A percentile compares a stretch with the other conserved stretches of the same genome.
phyloP scores from a whole-genome alignment of 2,888 invertebrate species.

The Lycia hirtaria region DNA sequence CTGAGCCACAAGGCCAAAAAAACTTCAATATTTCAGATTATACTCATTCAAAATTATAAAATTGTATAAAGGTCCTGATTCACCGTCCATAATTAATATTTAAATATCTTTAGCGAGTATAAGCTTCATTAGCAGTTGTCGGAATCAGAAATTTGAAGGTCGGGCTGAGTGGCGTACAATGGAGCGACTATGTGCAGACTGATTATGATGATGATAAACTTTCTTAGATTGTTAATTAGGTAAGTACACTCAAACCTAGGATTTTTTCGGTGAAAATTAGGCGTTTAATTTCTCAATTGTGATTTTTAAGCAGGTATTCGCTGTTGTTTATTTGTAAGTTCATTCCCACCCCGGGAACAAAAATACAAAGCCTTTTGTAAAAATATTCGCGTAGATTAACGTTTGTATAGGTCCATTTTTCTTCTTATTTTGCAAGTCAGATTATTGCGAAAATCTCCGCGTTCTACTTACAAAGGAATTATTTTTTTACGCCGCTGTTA shows the following conservation, averaged over 20 bases:
- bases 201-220: too few species aligned
- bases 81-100: too few species aligned
- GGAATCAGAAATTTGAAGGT: too few species aligned
- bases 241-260: background rate
- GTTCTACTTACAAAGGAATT: background rate
- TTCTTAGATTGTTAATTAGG: too few species aligned
- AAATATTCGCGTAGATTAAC: background rate
- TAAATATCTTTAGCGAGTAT: too few species aligned
- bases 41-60: too few species aligned
- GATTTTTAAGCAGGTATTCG: background rate
- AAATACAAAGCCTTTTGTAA: slow-evolving; percentile 11
- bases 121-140: too few species aligned
- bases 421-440: background rate
- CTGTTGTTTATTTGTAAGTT: background rate
- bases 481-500: background rate
- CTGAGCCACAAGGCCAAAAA: too few species aligned
- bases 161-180: too few species aligned
- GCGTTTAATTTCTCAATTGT: background rate
- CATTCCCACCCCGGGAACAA: background rate
- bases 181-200: too few species aligned
- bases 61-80: too few species aligned
- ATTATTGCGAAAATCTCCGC: background rate
- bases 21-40: too few species aligned
- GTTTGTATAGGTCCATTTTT: slow-evolving; percentile 1
- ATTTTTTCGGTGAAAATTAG: background rate